phyloP scores from a whole-genome alignment of 2,797 vertebrate species.

The Leptodactylus fallax region DNA sequence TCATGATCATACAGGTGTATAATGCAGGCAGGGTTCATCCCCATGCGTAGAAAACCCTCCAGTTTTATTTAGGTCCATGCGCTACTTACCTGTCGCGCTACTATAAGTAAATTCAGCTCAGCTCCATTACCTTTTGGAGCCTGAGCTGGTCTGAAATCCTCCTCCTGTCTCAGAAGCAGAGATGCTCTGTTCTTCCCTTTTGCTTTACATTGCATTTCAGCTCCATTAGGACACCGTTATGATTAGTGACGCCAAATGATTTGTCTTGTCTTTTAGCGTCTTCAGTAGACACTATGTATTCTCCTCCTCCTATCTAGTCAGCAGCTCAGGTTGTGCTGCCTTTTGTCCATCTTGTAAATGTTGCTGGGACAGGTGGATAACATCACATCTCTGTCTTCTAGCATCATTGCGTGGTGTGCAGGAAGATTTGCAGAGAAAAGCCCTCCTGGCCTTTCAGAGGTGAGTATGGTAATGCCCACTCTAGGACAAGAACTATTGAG shows the following conservation, averaged over 20 bases:
- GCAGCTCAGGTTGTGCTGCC: background rate
- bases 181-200: background rate
- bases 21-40: too few species aligned
- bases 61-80: too few species aligned
- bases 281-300: background rate
- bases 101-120: too few species aligned
- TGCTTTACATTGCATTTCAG: background rate
- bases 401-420: constrained; percentile 92
- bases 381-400: constrained; percentile 65
- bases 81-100: too few species aligned
- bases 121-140: background rate
- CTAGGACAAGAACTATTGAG: background rate
- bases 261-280: too few species aligned
- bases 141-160: too few species aligned
- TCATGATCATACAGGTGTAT: too few species aligned
- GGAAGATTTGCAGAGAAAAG: constrained; percentile 96
- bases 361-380: background rate
- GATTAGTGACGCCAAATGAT: background rate
- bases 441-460: constrained; percentile 97
- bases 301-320: background rate
- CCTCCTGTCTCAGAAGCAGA: background rate
- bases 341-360: too few species aligned
- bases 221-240: background rate
- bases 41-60: too few species aligned
- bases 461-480: constrained; percentile 70